phyloP scores from a whole-genome alignment of 1,140 invertebrate species.

The Xylocopa sonorina region DNA sequence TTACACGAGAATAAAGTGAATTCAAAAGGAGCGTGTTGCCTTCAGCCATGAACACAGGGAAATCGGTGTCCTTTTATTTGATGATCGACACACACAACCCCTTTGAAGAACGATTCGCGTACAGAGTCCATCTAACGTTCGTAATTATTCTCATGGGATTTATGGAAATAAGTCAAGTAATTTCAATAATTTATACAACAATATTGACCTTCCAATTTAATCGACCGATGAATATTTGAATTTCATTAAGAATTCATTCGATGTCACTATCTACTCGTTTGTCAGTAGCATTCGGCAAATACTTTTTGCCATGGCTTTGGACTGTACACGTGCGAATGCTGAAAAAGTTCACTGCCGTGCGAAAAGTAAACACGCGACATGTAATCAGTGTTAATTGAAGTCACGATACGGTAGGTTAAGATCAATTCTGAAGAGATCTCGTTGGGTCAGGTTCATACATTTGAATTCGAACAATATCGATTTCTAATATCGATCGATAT shows the following conservation, averaged over 20 bases:
- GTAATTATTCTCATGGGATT: no score
- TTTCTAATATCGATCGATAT: no score
- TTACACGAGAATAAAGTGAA: conserved; percentile 70
- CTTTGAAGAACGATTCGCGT: not conserved
- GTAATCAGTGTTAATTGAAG: not conserved
- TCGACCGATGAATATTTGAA: not conserved
- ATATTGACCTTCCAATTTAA: not conserved
- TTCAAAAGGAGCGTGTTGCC: conserved; percentile 54
- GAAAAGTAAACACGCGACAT: not conserved
- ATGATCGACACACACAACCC: not conserved
- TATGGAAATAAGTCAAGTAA: no score
- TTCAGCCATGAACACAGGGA: conserved; percentile 44
- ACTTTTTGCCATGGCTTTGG: no score
- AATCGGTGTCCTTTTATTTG: conserved; percentile 37
- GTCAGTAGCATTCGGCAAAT: no score
- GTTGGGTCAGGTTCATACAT: not conserved
- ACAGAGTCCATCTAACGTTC: no score
- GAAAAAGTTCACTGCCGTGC: not conserved
- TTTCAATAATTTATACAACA: no score
- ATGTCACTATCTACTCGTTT: no score
- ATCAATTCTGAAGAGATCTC: no score
- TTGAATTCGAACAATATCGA: not conserved
- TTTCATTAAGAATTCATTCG: not conserved
- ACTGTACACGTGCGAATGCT: no score
- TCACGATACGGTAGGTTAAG: not conserved